phyloP scores from a whole-genome alignment of 2,888 invertebrate genomes.

The Diplolepis rosae region DNA sequence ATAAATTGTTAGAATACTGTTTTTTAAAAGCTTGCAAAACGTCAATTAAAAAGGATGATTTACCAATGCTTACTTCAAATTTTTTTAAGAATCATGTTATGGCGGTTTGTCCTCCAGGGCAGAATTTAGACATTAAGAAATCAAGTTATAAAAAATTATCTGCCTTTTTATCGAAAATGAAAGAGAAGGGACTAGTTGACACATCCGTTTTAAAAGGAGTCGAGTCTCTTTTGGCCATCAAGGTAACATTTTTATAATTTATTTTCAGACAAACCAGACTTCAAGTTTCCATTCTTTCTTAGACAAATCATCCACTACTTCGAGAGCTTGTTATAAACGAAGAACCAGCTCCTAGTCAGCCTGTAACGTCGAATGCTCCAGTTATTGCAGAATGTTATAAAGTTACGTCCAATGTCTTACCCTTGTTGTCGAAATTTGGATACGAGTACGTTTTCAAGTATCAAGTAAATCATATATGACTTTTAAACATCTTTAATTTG shows the following conservation, averaged over 20 bases:
- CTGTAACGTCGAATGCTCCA: slow-evolving; percentile 72
- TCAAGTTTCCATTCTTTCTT: slow-evolving; percentile 37
- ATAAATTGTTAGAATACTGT: slow-evolving; percentile 83
- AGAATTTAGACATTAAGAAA: slow-evolving; percentile 88
- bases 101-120: slow-evolving; percentile 81
- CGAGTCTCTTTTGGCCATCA: slow-evolving; percentile 82
- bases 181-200: slow-evolving; percentile 63
- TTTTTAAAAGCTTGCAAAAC: slow-evolving; percentile 87
- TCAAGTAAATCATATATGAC: neutral
- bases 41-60: slow-evolving; percentile 80
- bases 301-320: slow-evolving; percentile 76
- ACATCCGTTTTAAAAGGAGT: slow-evolving; percentile 82
- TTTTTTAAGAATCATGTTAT: slow-evolving; percentile 85
- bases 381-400: slow-evolving; percentile 81
- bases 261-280: neutral
- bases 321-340: slow-evolving; percentile 73
- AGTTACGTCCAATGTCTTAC: slow-evolving; percentile 80
- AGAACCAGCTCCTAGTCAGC: slow-evolving; percentile 56
- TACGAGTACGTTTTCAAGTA: slow-evolving; percentile 74
- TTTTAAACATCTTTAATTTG: neutral
- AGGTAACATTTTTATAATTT: slow-evolving; percentile 62
- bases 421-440: slow-evolving; percentile 78
- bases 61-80: slow-evolving; percentile 88
- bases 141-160: slow-evolving; percentile 91
- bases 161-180: slow-evolving; percentile 87